Conservation (phyloP, 1,140 invertebrate species). For the Eciton burchellii region DNA sequence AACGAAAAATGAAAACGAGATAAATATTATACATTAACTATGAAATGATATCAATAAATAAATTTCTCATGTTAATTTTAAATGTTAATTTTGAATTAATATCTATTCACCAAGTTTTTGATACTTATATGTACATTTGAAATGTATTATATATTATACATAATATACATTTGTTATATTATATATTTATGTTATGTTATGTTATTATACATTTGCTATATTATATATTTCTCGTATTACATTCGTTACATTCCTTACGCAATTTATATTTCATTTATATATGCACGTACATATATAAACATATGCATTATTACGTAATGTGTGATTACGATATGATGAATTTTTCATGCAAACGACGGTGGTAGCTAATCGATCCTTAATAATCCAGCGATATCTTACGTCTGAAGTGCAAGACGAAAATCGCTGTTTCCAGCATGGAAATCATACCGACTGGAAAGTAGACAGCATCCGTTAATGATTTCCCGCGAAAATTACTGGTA, state of each 20-base stretch:
- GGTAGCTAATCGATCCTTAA: slow-evolving; percentile 7
- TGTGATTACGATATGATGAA: neutral
- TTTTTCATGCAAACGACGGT: neutral
- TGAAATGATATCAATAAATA: neutral
- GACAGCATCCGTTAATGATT: neutral
- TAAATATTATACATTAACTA: neutral
- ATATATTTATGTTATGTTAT: too few relatives aligned
- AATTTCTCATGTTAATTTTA: neutral
- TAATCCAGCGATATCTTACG: neutral
- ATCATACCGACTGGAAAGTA: neutral
- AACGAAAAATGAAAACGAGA: neutral
- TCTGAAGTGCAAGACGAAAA: neutral
- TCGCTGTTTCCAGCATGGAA: neutral
- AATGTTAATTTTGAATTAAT: too few relatives aligned
- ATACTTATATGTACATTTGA: too few relatives aligned
- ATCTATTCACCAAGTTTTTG: neutral
- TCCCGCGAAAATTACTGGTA: neutral
- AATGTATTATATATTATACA: too few relatives aligned
- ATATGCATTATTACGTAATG: neutral
- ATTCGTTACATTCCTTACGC: too few relatives aligned
- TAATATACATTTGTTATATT: too few relatives aligned
- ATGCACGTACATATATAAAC: too few relatives aligned
- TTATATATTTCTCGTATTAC: too few relatives aligned
- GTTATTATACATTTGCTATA: too few relatives aligned
- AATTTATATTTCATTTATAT: too few relatives aligned